Base-by-base conservation (phyloP, 2,888 invertebrate genomes). In the Disparrhopalites patrizii region DNA sequence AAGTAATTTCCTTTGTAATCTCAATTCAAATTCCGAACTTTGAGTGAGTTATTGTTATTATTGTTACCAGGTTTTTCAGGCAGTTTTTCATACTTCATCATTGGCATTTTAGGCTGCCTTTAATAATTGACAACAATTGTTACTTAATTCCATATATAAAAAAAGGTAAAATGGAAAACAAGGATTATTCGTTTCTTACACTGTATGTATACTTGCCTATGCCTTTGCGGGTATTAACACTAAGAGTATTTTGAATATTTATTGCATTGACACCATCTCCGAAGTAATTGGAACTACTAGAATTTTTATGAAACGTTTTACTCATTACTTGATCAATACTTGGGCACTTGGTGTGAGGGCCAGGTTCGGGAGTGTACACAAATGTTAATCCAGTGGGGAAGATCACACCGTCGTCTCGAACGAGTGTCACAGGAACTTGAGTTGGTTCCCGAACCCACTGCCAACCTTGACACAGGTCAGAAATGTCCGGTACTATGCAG, bases 341-440 rank as follows among this genome's bases (percentile, higher is more conserved):
- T 15, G 77, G 76, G 62, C 76, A 77, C 66, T 76, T 77, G n/a
- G 75, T 70, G 47, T 77, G 74, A 2, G 78, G 78, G 10, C 81
- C 81, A 2, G 81, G 81, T 75, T 82, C 82, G 2, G 82, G 82
- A 10, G 82, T 83, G 77, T 84, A 84, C 31, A 82, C 82, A 76
- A 84, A 84, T 10, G 81, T 82, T 40, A 83, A 77, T 25, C 82
- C 81, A 20, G 84, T 84, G 47, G 82, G 78, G 76, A 82, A 84
- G 72, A 84, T 83, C 50, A 84, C 79, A 27, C 84, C 84, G 76
- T 85, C 79, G 68, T 79, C 79, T 51, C 84, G 79, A 20, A 84
- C 84, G 70, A 85, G 74, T 13, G 81, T 80, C n/a, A 85, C 81
- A 36, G 83, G 82, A 62, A 81, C 82, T 79, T 81, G 81, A 54